Evolutionary conservation across 2,888 invertebrate species (phyloP).

Genomic region (Panorpa germanica): DNA sequence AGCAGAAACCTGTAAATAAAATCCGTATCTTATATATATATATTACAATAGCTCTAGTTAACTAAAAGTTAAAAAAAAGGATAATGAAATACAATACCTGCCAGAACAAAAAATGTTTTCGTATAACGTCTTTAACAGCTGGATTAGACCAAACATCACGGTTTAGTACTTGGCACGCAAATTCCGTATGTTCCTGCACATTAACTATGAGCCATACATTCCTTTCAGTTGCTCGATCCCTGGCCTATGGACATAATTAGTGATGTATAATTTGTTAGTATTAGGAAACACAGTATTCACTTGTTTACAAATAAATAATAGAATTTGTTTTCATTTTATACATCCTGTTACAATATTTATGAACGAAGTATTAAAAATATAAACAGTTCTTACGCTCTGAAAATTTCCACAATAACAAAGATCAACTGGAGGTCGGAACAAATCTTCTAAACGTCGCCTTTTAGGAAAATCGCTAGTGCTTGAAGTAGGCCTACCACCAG

Average conservation of each 20-base stretch:
- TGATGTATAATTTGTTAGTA: too few species aligned
- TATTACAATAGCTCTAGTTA: not conserved
- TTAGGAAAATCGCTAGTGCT: too few species aligned
- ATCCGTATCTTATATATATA: not conserved
- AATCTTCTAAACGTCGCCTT: slow-evolving; percentile 37
- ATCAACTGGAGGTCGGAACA: slow-evolving; percentile 49
- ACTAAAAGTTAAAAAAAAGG: slow-evolving; percentile 6
- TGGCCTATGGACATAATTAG: slow-evolving; percentile 21
- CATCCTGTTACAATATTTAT: too few species aligned
- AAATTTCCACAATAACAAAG: slow-evolving; percentile 41
- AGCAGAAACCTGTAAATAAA: slow-evolving; percentile 14
- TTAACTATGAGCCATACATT: slow-evolving; percentile 52
- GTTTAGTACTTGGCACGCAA: slow-evolving; percentile 47
- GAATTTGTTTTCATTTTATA: too few species aligned
- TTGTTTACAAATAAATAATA: too few species aligned
- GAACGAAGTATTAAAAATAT: slow-evolving; percentile 2
- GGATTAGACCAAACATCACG: slow-evolving; percentile 49
- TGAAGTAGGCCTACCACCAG: slow-evolving; percentile 12
- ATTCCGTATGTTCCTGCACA: slow-evolving; percentile 46
- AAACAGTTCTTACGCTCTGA: slow-evolving; percentile 20
- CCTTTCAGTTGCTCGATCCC: slow-evolving; percentile 30
- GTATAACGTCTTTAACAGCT: slow-evolving; percentile 36
- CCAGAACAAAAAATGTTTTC: slow-evolving; percentile 46
- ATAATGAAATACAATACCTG: slow-evolving; percentile 27
- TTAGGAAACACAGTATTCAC: too few species aligned